phyloP scores from a whole-genome alignment of 2,113 vertebrate genomes.

The Oryctolagus cuniculus region DNA sequence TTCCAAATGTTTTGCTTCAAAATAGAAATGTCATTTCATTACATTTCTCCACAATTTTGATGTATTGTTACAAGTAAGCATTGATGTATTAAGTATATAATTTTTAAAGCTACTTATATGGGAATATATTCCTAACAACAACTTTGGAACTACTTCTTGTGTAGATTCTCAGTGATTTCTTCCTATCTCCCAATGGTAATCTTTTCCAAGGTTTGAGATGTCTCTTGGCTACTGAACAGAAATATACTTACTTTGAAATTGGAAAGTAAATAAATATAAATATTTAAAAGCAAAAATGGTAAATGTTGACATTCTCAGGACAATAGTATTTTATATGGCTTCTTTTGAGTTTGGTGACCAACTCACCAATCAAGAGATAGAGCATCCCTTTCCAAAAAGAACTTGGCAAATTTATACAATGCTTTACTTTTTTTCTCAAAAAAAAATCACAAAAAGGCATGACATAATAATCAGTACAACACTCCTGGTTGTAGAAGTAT shows the following conservation, averaged over 20 bases:
- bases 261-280: background rate
- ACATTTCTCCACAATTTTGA: no score
- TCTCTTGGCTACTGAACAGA: background rate
- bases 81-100: background rate
- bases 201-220: background rate
- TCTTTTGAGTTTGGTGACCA: background rate
- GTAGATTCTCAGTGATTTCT: background rate
- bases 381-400: background rate
- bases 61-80: background rate
- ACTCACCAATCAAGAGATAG: background rate
- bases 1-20: no score
- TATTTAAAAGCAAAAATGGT: background rate
- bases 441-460: background rate
- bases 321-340: background rate
- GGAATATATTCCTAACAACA: background rate
- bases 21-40: no score
- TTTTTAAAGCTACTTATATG: background rate
- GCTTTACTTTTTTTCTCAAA: background rate
- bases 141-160: background rate
- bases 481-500: background rate
- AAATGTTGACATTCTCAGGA: background rate
- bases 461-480: background rate
- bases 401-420: background rate
- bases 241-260: background rate
- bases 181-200: background rate